A percentile compares a stretch with the other conserved stretches of the same genome.
These are phyloP conservation scores for Zosterops borbonicus DNA, from an alignment of 2,113 vertebrate species.

Conservation along the genomic window DNA sequence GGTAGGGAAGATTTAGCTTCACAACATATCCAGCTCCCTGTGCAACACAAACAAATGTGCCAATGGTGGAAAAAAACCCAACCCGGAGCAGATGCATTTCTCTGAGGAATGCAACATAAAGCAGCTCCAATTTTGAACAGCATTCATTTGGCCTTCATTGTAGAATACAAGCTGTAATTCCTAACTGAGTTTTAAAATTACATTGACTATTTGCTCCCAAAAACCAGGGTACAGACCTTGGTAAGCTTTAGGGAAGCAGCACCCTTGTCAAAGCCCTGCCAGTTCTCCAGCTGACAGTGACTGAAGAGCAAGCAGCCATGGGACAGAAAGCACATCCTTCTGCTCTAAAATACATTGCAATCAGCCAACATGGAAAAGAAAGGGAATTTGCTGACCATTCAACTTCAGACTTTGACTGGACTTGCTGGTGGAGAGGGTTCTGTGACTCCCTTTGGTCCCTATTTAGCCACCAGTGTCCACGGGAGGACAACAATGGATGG, in stretches of 20 bases:
- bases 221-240: not conserved
- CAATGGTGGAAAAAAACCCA: not conserved
- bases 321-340: not conserved
- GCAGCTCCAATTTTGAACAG: not conserved
- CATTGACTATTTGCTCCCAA: not conserved
- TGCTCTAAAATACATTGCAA: not conserved
- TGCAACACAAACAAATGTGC: conserved; percentile 20
- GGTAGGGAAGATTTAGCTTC: conserved; percentile 35
- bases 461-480: not conserved
- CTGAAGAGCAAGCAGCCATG: not conserved
- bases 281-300: not conserved
- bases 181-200: not conserved
- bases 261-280: not conserved
- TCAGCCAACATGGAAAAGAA: not conserved
- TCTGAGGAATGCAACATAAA: conserved; percentile 6
- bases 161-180: not conserved
- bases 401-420: not conserved
- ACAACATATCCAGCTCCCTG: not conserved
- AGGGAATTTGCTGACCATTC: not conserved
- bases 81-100: not conserved
- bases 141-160: not conserved
- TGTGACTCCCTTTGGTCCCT: not conserved
- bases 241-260: not conserved
- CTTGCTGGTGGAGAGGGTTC: not conserved
- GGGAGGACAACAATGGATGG: not conserved